Base-by-base conservation (phyloP, 1,140 invertebrate species). In the Oedothorax gibbosus region DNA sequence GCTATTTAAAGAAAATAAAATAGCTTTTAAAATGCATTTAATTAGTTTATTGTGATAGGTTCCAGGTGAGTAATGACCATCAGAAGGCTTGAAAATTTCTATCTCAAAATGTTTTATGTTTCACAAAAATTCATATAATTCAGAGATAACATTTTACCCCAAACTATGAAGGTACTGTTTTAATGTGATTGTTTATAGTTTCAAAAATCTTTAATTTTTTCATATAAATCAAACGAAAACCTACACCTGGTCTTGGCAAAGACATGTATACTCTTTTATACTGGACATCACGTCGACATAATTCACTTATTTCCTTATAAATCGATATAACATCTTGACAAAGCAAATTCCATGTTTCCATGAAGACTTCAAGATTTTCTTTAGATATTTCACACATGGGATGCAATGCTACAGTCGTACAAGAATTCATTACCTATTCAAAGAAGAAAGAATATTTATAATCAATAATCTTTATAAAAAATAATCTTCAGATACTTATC, bases 351-450 rank as follows among this genome's bases (percentile, higher is more conserved):
- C 98, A 99, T 93, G 98, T 97, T 89, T 99, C 97, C 62, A 96
- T 94, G 90, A 99, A 99, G 69, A 99, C 97, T 92, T 99, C 97
- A 15, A 99, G 64, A 92, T 99, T 99, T 90, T 99, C 98, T 89
- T 97, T 95, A 60, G 97, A 97, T 85, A 98, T 98, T 91, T 98
- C 96, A 89, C 97, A 98, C 72, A 93, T 94, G 0, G 98, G 96
- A 92, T 98, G 95, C 88, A 95, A 93, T 76, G 95, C 96, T 73
- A 99, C 91, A 53, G 97, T 98, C 87, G 97, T 94, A 72, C 97
- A 96, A 51, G 98, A 97, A 82, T 96, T 95, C 80, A 99, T 93
- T 51, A 98, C 95, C 94, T 91, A 87, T 79, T 15, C 66, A 79
- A 56, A 54, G 8, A 18, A 53, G 11, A 14, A 66, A 2, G 49